Percentiles rank a stretch among this genome's conserved stretches.
Conservation (phyloP, 1,140 invertebrate genomes). For the Daktulosphaira vitifoliae region DNA sequence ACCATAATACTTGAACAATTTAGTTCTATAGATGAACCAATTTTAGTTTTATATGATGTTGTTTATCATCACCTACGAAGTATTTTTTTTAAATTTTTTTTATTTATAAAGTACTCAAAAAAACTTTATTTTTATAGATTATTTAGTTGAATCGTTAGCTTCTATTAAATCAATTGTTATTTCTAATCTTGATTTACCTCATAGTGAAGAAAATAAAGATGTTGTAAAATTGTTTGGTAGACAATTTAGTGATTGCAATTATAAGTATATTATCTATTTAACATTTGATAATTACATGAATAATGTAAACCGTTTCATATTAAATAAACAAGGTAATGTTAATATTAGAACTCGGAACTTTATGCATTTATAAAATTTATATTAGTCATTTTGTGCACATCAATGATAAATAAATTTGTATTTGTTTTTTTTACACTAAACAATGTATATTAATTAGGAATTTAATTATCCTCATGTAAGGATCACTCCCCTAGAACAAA, state of each 20-base stretch:
- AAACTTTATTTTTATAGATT: not conserved
- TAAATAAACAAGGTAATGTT: slow-evolving; percentile 2
- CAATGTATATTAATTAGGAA: too few relatives aligned
- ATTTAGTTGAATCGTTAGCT: not conserved
- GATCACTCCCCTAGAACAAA: too few relatives aligned
- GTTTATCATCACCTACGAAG: slow-evolving; percentile 57
- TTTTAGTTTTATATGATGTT: slow-evolving; percentile 66
- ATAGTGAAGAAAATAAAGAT: not conserved
- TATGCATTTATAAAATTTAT: too few relatives aligned
- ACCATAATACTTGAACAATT: slow-evolving; percentile 42
- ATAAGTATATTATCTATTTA: slow-evolving; percentile 19
- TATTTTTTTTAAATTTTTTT: slow-evolving; percentile 39
- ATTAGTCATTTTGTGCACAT: too few relatives aligned
- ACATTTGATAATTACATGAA: slow-evolving; percentile 10
- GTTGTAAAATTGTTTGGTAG: slow-evolving; percentile 4
- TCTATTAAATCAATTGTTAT: not conserved
- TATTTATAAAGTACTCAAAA: not conserved
- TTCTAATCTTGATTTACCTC: slow-evolving; percentile 4
- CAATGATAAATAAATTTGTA: too few relatives aligned
- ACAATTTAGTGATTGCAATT: not conserved
- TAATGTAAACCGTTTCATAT: slow-evolving; percentile 18
- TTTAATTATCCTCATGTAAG: too few relatives aligned
- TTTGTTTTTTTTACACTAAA: too few relatives aligned
- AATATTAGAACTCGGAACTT: too few relatives aligned
- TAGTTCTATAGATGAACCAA: slow-evolving; percentile 43